Evolutionary conservation across 2,888 invertebrate species (phyloP), one percentile per base, ranked within the genome.

Genomic region (Scrobipalpa costella): DNA sequence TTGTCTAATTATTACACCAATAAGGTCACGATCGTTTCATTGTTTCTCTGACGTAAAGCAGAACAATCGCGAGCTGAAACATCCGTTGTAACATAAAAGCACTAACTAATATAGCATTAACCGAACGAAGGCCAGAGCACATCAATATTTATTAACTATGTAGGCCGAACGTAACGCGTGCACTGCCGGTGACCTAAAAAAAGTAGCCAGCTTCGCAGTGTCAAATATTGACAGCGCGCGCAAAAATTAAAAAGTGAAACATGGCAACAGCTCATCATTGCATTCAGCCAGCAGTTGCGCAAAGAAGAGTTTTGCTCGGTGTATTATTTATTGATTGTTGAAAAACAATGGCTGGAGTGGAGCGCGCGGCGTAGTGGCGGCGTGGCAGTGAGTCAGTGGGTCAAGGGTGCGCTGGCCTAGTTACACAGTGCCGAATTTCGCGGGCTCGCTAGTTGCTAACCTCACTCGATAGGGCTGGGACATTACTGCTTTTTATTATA

Each of bases 291-390:
- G 55, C 55, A 55, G 27, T 55, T 55, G 80, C 80, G 75, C 83
- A 74, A 77, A 83, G 82, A 81, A 80, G 79, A 85, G 84, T 85
- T 85, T 85, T 80, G 81, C 83, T 80, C 81, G 76, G 84, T 83
- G 85, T 88, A 89, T 88, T 90, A 88, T 88, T 88, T 90, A 90
- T 90, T 90, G 90, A 90, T 90, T 89, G 90, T 90, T 88, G 86
- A 86, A 88, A 88, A 89, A 90, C 90, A 90, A 90, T 90, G 87
- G 89, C 85, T 83, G 80, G 55, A n/a, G 34, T 15, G 55, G 83
- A 84, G 84, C 81, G 80, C 21, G 80, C 33, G 55, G 34, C 33
- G 55, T 83, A 84, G 84, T 81, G 80, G 55, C 34, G 34, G n/a
- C 19, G 85, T 84, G 89, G 84, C 88, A 90, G 86, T 90, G 84